These are phyloP conservation scores for Regulus satrapa DNA, from an alignment of 2,113 vertebrate genomes.

Conservation along the genomic window DNA sequence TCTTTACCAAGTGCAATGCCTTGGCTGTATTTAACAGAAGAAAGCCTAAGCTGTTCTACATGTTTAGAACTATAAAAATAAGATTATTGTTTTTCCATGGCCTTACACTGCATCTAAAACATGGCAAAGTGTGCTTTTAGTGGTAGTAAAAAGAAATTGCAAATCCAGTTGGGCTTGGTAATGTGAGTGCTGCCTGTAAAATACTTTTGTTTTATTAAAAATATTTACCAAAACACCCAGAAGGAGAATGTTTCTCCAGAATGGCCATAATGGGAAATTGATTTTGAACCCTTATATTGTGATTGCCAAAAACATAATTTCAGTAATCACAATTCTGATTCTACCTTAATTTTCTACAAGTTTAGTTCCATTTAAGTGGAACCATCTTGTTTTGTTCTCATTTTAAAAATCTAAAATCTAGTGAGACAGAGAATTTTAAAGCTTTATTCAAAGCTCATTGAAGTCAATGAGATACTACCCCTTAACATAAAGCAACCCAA, in stretches of 20 bases:
- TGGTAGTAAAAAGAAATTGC: slow-evolving; percentile 52
- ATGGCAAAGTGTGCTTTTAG: slow-evolving; percentile 49
- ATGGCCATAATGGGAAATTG: neutral
- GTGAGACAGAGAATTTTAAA: neutral
- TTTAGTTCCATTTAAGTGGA: neutral
- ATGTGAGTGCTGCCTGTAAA: slow-evolving; percentile 31
- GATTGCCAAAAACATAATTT: neutral
- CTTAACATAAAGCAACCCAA: neutral
- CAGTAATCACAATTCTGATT: neutral
- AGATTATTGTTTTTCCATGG: slow-evolving; percentile 19
- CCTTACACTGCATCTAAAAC: neutral
- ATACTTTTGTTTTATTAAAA: slow-evolving; percentile 56
- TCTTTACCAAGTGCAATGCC: neutral
- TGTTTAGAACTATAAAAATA: slow-evolving; percentile 15
- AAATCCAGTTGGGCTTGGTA: slow-evolving; percentile 37
- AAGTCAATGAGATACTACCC: neutral
- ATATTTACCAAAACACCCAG: neutral
- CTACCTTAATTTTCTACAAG: neutral
- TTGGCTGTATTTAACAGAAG: neutral
- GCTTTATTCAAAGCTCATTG: neutral
- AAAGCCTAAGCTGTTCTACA: neutral
- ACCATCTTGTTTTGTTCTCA: neutral
- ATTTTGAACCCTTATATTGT: neutral
- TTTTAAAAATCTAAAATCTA: neutral
- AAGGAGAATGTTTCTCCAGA: neutral